Percentiles rank a stretch among this genome's conserved stretches.
Evolutionary conservation across 2,888 invertebrate species (phyloP).

Genomic region (Dynastes tityus): DNA sequence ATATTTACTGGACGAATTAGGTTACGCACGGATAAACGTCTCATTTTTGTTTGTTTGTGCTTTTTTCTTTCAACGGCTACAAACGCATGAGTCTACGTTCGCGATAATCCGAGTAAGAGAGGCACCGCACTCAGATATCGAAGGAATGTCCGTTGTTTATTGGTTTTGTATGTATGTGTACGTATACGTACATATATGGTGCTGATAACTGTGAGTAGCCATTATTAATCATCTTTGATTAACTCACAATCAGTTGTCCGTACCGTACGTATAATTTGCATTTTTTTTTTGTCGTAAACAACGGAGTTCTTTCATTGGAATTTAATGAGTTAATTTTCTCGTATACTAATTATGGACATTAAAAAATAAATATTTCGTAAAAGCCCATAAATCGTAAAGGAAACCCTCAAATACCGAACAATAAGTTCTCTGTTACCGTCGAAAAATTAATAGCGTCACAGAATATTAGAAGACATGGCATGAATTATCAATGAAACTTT

Average conservation of each 20-base stretch:
- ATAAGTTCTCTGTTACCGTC: neutral
- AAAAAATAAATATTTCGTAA: constrained; percentile 9
- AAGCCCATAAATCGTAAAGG: neutral
- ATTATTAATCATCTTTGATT: constrained; percentile 1
- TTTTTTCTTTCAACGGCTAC: neutral
- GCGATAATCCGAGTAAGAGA: neutral
- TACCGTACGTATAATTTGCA: constrained; percentile 1
- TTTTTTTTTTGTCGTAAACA: neutral
- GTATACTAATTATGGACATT: neutral
- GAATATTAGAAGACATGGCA: too few species aligned
- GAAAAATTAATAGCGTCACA: too few species aligned
- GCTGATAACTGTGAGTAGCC: neutral
- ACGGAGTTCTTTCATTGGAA: neutral
- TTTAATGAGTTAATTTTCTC: constrained; percentile 8
- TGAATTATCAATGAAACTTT: too few species aligned
- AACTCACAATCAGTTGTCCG: neutral
- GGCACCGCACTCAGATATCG: neutral
- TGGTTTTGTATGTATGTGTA: neutral
- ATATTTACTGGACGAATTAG: constrained; percentile 1
- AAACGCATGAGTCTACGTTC: neutral
- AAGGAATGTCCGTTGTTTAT: constrained; percentile 9
- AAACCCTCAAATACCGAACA: neutral
- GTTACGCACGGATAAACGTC: constrained; percentile 8
- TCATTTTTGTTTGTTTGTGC: neutral
- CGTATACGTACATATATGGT: neutral